These are phyloP conservation scores for Pyrochroa serraticornis DNA, from an alignment of 2,888 invertebrate species.

Conservation along the genomic window DNA sequence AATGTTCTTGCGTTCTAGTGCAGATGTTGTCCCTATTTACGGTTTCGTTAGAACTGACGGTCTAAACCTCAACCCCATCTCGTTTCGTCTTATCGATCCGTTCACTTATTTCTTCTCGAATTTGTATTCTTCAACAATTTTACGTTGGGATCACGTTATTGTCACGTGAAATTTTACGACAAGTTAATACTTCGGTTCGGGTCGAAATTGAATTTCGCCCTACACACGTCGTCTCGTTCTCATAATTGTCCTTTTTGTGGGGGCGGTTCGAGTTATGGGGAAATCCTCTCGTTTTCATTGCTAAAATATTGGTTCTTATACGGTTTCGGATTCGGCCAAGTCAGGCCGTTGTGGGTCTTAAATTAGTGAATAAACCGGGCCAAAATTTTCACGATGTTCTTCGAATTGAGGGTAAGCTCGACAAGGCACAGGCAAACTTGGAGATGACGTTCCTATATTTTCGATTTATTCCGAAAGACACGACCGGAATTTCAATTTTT, in stretches of 20 bases:
- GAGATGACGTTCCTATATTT: slow-evolving; percentile 8
- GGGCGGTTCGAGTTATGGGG: neutral
- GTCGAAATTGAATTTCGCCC: neutral
- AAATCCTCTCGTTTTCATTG: neutral
- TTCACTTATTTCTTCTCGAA: too few species aligned
- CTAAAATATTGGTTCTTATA: neutral
- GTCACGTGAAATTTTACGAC: too few species aligned
- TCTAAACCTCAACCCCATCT: too few species aligned
- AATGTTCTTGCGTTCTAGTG: too few species aligned
- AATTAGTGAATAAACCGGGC: slow-evolving; percentile 1
- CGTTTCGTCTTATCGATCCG: too few species aligned
- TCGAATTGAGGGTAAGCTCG: neutral
- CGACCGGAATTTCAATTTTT: slow-evolving; percentile 1
- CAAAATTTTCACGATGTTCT: slow-evolving; percentile 7
- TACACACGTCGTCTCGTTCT: neutral
- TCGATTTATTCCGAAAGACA: neutral
- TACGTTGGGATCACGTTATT: too few species aligned
- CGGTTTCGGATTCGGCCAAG: neutral
- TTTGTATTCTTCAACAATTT: too few species aligned
- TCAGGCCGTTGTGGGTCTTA: slow-evolving; percentile 4
- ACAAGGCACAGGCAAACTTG: neutral
- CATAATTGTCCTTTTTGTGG: slow-evolving; percentile 1
- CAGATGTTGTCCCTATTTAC: too few species aligned
- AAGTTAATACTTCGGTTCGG: too few species aligned
- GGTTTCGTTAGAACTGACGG: too few species aligned